A percentile compares a stretch with the other conserved stretches of the same genome.
These are phyloP conservation scores for Peromyscus nudipes DNA, from an alignment of 2,797 vertebrate genomes.

Conservation along the genomic window DNA sequence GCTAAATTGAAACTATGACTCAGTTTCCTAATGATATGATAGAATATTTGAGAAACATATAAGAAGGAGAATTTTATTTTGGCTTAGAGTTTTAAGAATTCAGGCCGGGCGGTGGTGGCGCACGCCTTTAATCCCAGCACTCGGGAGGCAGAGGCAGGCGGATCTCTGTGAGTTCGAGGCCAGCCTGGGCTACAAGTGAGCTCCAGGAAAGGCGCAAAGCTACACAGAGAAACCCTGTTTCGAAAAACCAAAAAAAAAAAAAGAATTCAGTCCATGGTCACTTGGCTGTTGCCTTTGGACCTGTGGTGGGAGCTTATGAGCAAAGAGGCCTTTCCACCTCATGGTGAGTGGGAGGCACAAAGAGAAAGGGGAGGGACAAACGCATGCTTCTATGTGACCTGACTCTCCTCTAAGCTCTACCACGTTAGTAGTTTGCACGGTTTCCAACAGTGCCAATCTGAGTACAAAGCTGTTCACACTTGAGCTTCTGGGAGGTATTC, in stretches of 20 bases:
- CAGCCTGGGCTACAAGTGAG: too few species aligned
- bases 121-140: too few species aligned
- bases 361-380: not conserved
- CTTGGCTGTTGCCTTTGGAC: not conserved
- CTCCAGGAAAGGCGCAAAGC: too few species aligned
- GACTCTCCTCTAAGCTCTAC: not conserved
- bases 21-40: not conserved
- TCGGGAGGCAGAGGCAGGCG: too few species aligned
- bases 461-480: not conserved
- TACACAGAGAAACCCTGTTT: too few species aligned
- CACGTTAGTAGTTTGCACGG: too few species aligned
- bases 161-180: too few species aligned
- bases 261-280: not conserved
- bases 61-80: not conserved
- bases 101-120: too few species aligned
- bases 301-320: not conserved
- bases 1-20: not conserved
- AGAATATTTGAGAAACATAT: not conserved
- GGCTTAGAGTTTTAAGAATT: not conserved
- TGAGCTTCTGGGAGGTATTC: not conserved
- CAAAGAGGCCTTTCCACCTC: not conserved
- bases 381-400: not conserved
- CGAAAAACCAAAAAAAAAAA: too few species aligned
- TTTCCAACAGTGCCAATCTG: not conserved
- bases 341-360: not conserved